Percentiles rank a stretch among this genome's conserved stretches.
phyloP scores from a whole-genome alignment of 2,113 vertebrate species.

The Ivindomyrus marchei region DNA sequence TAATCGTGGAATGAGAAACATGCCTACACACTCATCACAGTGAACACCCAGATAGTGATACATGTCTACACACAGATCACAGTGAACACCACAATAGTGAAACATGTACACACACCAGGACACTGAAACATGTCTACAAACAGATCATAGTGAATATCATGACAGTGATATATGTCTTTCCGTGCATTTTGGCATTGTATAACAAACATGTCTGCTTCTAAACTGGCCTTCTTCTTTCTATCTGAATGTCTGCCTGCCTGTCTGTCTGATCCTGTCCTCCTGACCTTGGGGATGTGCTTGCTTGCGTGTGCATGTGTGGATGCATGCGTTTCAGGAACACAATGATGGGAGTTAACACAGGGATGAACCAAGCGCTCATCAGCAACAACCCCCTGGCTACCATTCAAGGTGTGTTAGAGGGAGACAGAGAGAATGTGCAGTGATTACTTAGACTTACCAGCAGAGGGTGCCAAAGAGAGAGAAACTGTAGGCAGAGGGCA shows the following conservation, averaged over 20 bases:
- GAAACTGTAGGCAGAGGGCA: background rate
- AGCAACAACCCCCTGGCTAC: constrained; percentile 86
- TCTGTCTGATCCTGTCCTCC: background rate
- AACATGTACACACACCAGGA: background rate
- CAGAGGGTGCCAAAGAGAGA: background rate
- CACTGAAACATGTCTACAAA: background rate
- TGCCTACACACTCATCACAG: background rate
- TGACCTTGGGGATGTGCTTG: background rate
- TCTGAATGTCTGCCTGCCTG: constrained; percentile 25
- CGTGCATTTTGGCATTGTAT: background rate
- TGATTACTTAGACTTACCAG: background rate
- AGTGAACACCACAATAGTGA: background rate
- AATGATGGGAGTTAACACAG: constrained; percentile 86
- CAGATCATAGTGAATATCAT: background rate
- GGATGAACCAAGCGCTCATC: constrained; percentile 83
- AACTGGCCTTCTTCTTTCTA: constrained; percentile 42
- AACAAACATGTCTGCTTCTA: constrained; percentile 42
- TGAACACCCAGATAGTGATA: background rate
- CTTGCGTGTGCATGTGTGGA: constrained; percentile 30
- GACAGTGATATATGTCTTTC: background rate
- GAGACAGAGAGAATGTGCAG: constrained; percentile 20
- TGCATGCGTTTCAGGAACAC: constrained; percentile 74
- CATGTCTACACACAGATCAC: background rate
- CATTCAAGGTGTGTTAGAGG: constrained; percentile 79
- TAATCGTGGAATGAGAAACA: background rate